phyloP scores from a whole-genome alignment of 2,888 invertebrate species.

The Ethmia dodecea region DNA sequence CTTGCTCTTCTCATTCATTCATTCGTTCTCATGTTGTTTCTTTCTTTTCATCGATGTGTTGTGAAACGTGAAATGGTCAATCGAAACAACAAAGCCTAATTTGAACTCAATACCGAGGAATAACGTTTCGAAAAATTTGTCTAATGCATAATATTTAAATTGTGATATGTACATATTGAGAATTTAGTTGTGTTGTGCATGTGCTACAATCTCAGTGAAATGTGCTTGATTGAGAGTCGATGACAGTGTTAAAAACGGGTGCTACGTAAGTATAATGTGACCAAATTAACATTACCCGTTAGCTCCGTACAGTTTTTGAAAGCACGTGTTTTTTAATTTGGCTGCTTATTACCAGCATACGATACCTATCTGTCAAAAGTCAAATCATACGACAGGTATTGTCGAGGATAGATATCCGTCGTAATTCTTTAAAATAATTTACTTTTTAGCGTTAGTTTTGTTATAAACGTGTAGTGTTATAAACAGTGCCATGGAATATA shows the following conservation, averaged over 20 bases:
- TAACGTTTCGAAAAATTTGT: not conserved
- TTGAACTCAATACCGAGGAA: constrained; percentile 26
- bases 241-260: constrained; percentile 71
- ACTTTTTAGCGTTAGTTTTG: constrained; percentile 46
- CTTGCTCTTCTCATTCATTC: too few species aligned
- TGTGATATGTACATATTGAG: constrained; percentile 32
- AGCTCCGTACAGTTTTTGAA: not conserved
- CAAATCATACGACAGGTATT: constrained; percentile 34
- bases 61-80: constrained; percentile 39
- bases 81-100: constrained; percentile 38
- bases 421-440: constrained; percentile 50
- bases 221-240: too few species aligned
- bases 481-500: constrained; percentile 49
- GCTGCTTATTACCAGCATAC: constrained; percentile 35
- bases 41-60: constrained; percentile 52
- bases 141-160: constrained; percentile 29
- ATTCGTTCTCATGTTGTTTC: too few species aligned
- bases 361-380: constrained; percentile 41
- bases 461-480: constrained; percentile 39
- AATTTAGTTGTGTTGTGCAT: constrained; percentile 38
- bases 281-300: constrained; percentile 31
- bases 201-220: constrained; percentile 60
- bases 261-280: constrained; percentile 68
- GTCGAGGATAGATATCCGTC: constrained; percentile 48
- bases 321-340: constrained; percentile 23